These are phyloP conservation scores for Hystrix brachyura DNA, from an alignment of 2,113 vertebrate species.

Conservation along the genomic window DNA sequence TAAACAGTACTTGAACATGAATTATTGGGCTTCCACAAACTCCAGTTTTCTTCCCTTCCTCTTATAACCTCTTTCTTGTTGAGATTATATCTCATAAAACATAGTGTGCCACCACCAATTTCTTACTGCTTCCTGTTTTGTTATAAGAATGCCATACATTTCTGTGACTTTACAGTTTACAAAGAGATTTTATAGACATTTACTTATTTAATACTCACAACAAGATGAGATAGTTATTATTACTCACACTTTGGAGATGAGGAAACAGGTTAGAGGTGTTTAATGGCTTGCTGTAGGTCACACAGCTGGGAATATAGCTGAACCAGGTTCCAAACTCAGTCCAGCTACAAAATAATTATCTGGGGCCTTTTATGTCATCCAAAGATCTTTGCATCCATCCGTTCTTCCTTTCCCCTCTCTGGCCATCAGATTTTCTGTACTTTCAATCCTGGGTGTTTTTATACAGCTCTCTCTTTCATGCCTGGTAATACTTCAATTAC, in stretches of 20 bases:
- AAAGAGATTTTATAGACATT: conserved; percentile 42
- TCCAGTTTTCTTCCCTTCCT: background rate
- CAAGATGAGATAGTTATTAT: conserved; percentile 65
- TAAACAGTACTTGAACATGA: conserved; percentile 68
- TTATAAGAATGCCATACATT: conserved; percentile 12
- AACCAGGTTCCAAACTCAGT: background rate
- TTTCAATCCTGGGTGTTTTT: conserved; percentile 27
- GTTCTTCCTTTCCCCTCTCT: background rate
- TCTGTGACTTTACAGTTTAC: conserved; percentile 39
- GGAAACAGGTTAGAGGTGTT: conserved; percentile 59
- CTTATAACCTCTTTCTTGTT: conserved; percentile 54
- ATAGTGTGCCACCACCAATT: background rate
- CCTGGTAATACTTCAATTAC: conserved; percentile 66
- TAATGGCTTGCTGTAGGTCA: conserved; percentile 34
- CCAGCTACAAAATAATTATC: background rate
- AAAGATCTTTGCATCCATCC: background rate
- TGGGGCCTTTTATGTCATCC: background rate
- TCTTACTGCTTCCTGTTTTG: conserved; percentile 66
- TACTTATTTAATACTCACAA: conserved; percentile 51
- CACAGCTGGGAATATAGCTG: background rate
- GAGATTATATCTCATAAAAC: conserved; percentile 58
- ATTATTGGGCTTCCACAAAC: conserved; percentile 54
- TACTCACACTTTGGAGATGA: conserved; percentile 43
- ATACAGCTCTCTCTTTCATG: conserved; percentile 45
- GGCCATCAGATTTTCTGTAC: conserved; percentile 1